Conservation (phyloP, 2,113 vertebrate species). For the Oryzias javanicus region DNA sequence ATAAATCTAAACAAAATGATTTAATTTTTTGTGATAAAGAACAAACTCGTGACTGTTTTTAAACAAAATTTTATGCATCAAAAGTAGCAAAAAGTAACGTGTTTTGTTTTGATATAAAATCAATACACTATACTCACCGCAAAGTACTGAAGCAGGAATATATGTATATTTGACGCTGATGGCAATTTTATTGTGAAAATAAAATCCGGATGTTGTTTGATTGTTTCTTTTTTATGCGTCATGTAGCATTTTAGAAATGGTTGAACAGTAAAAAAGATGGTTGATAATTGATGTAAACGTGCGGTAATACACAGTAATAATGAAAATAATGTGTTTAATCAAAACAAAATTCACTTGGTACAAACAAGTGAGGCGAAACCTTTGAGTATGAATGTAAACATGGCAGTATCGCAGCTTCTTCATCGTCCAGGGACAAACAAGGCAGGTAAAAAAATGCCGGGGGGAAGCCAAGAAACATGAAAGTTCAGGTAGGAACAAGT, state of each 20-base stretch:
- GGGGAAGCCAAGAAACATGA: slow-evolving; percentile 33
- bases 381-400: background rate
- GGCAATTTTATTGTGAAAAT: slow-evolving; percentile 18
- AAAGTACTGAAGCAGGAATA: no score
- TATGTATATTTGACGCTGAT: background rate
- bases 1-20: no score
- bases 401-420: no score
- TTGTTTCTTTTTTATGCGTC: background rate
- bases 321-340: background rate
- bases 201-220: slow-evolving; percentile 5
- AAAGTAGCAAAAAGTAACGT: no score
- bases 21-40: no score
- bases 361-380: background rate
- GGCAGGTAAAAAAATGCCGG: no score
- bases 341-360: background rate
- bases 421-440: no score
- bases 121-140: no score
- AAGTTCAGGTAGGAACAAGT: slow-evolving; percentile 40
- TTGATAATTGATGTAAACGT: background rate
- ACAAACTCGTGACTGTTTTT: no score
- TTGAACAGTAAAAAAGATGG: no score
- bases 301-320: background rate
- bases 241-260: slow-evolving; percentile 1
- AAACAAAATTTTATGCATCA: no score
- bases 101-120: no score